phyloP scores from a whole-genome alignment of 2,113 vertebrate species.

The Syngnathoides biaculeatus region DNA sequence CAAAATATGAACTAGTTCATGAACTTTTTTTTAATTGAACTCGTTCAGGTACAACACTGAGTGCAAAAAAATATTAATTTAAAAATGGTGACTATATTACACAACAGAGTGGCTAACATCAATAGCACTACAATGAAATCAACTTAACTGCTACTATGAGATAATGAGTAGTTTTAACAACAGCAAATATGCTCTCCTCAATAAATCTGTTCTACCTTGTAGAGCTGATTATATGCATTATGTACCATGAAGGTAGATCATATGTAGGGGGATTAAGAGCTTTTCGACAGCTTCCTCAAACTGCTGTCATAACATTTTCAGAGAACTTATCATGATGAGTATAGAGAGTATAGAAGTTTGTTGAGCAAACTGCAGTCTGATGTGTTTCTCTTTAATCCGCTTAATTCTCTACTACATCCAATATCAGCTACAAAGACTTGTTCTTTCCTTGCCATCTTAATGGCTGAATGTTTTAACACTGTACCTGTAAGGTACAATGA shows the following conservation, averaged over 20 bases:
- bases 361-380: not conserved
- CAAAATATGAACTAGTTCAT: too few species aligned
- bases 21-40: too few species aligned
- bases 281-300: slow-evolving; percentile 49
- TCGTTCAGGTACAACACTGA: too few species aligned
- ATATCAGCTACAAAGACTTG: not conserved
- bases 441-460: not conserved
- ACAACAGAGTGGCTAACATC: not conserved
- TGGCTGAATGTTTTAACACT: not conserved
- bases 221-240: slow-evolving; percentile 49
- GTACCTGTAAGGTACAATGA: not conserved
- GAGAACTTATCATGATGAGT: slow-evolving; percentile 39
- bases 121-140: not conserved
- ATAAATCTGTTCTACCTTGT: slow-evolving; percentile 54
- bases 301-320: slow-evolving; percentile 33
- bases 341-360: slow-evolving; percentile 25
- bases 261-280: slow-evolving; percentile 63
- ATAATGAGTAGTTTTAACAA: slow-evolving; percentile 41
- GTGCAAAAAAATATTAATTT: too few species aligned
- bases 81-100: not conserved
- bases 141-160: not conserved
- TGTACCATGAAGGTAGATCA: slow-evolving; percentile 60
- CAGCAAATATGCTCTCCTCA: slow-evolving; percentile 26
- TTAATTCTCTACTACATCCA: not conserved
- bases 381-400: slow-evolving; percentile 28